Evolutionary conservation across 2,113 vertebrate species (phyloP), one percentile per base, ranked within the genome.

Genomic region (Gymnarchus niloticus): DNA sequence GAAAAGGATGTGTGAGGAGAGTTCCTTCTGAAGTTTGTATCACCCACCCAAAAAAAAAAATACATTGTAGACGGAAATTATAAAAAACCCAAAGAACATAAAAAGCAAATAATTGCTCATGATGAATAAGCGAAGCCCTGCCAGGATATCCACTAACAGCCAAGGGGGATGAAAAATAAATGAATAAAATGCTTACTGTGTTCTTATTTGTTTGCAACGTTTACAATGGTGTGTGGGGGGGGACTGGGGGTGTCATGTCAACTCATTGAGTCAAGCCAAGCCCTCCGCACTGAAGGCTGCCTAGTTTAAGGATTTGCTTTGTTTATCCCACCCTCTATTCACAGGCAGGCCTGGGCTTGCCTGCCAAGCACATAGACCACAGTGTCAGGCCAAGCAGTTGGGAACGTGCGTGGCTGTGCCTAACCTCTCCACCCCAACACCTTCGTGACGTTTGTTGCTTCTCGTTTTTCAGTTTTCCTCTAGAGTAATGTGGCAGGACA

Each of bases 311-410:
- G 85, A 86, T 83, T 84, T 83, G 52, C 51, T 86, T 77, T 48
- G 65, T 57, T 86, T 52, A 37, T 81, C 19, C 83, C 86, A 21
- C 86, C 86, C 57, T 65, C 86, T 19, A 87, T 87, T 89, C 85
- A 76, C 21, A 87, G 91, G 85, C 94, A 94, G 92, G 94, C 78
- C 92, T 65, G 0, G 82, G 49, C 92, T 88, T 91, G 89, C 87
- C 91, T 0, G 86, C 86, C 85, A n/a, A 82, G 8, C 1, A 19
- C 65, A 73, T 17, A 90, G 87, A 78, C 87, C 87, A 88, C 86
- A 89, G 91, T 90, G 81, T 88, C 88, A 19, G 81, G 81, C 81
- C 19, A 41, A 61, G 73, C 28, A 7, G n/a, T 23, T 59, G 57
- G 56, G 86, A 69, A 84, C 48, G 56, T 10, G 9, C 83, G 19